Evolutionary conservation across 2,888 invertebrate genomes (phyloP).

Genomic region (Brachyopa scutellaris): DNA sequence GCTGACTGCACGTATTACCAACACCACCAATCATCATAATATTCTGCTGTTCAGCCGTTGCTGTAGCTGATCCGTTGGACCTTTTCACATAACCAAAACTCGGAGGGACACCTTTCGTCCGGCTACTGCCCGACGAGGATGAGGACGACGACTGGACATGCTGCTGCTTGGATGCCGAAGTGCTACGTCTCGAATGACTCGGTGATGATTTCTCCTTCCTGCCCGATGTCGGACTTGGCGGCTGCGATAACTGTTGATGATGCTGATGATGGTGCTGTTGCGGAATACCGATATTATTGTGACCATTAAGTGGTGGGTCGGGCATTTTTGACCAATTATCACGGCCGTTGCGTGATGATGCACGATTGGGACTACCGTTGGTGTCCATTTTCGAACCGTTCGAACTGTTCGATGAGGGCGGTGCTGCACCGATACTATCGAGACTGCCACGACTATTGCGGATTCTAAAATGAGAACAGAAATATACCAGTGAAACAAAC

Average conservation of each 20-base stretch:
- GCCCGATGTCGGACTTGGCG: constrained; percentile 67
- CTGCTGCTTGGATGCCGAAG: constrained; percentile 76
- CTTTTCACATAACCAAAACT: constrained; percentile 93
- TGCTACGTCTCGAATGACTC: constrained; percentile 79
- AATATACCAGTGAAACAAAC: neutral
- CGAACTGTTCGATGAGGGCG: constrained; percentile 79
- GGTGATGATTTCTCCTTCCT: constrained; percentile 81
- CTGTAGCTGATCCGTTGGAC: constrained; percentile 85
- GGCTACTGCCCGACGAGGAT: constrained; percentile 78
- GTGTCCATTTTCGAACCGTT: constrained; percentile 79
- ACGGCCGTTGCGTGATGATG: constrained; percentile 78
- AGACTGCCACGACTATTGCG: constrained; percentile 82
- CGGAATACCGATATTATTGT: constrained; percentile 54
- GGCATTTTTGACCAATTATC: constrained; percentile 82
- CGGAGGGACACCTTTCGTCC: constrained; percentile 90
- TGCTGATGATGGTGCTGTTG: constrained; percentile 64
- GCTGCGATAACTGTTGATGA: constrained; percentile 74
- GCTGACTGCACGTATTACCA: constrained; percentile 68
- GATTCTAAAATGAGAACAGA: constrained; percentile 76
- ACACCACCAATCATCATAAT: constrained; percentile 78
- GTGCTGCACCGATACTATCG: constrained; percentile 81
- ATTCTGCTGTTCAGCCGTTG: constrained; percentile 81
- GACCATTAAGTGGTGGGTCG: constrained; percentile 77
- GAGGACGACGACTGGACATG: constrained; percentile 61
- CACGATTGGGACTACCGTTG: constrained; percentile 74